Conservation (phyloP, 2,113 vertebrate genomes). For the Mobula birostris region DNA sequence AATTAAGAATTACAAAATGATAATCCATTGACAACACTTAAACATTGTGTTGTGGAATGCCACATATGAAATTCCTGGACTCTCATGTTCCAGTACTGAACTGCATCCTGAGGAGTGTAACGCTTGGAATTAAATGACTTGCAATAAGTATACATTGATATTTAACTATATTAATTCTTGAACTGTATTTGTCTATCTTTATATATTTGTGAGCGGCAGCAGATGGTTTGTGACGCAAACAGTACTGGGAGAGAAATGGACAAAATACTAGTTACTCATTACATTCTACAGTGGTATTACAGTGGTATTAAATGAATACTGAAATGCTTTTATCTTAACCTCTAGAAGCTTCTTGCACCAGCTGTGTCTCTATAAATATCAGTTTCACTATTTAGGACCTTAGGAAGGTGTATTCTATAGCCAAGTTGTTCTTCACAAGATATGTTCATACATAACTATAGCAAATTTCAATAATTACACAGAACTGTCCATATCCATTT, state of each 20-base stretch:
- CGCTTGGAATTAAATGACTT: background rate
- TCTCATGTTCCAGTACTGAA: background rate
- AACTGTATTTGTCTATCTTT: background rate
- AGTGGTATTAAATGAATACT: background rate
- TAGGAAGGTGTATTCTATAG: background rate
- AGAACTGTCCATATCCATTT: background rate
- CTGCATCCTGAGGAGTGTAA: background rate
- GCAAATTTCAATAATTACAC: conserved; percentile 11
- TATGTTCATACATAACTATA: background rate
- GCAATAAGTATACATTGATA: background rate
- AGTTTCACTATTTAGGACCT: background rate
- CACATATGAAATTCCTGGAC: background rate
- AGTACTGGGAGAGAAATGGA: background rate
- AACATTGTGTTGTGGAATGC: background rate
- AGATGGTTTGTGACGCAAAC: background rate
- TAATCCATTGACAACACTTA: background rate
- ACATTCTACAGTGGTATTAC: background rate
- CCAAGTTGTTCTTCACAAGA: background rate
- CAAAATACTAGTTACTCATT: background rate
- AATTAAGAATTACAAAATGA: background rate
- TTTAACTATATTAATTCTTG: background rate
- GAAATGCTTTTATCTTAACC: background rate
- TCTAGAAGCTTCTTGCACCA: background rate
- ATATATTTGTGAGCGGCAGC: background rate
- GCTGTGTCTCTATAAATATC: conserved; percentile 13